Conservation (phyloP, 2,797 vertebrate genomes). For the Rhincodon typus region DNA sequence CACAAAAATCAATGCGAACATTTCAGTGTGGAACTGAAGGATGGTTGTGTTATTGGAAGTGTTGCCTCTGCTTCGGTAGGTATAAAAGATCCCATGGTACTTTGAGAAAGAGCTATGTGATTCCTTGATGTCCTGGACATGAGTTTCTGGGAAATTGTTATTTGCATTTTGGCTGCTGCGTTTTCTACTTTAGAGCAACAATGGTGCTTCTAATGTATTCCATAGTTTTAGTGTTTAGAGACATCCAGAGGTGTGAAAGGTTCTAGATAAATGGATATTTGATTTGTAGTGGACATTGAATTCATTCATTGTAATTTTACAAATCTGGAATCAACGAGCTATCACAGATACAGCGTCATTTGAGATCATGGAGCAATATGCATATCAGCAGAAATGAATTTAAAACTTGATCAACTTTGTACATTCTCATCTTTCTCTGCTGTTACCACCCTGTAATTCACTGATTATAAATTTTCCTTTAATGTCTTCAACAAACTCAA, state of each 20-base stretch:
- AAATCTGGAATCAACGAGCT: neutral
- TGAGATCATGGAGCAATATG: neutral
- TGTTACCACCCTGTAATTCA: neutral
- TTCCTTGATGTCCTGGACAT: no score
- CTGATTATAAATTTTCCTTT: neutral
- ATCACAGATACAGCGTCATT: neutral
- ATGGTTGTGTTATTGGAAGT: neutral
- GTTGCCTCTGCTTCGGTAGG: no score
- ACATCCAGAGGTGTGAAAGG: neutral
- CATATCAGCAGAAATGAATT: neutral
- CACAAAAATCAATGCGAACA: no score
- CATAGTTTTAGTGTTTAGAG: no score
- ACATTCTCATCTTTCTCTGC: neutral
- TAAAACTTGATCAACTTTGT: neutral
- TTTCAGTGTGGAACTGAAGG: neutral
- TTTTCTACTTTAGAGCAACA: neutral
- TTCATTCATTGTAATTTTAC: neutral
- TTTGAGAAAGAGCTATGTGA: no score
- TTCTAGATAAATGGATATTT: no score
- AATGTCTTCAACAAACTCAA: neutral
- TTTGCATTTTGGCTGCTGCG: neutral
- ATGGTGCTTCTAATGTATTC: no score
- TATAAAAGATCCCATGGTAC: no score
- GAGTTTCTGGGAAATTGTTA: neutral
- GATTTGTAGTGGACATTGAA: neutral